Base-by-base conservation (phyloP, 2,797 vertebrate species). In the Hippocampus kuda region DNA sequence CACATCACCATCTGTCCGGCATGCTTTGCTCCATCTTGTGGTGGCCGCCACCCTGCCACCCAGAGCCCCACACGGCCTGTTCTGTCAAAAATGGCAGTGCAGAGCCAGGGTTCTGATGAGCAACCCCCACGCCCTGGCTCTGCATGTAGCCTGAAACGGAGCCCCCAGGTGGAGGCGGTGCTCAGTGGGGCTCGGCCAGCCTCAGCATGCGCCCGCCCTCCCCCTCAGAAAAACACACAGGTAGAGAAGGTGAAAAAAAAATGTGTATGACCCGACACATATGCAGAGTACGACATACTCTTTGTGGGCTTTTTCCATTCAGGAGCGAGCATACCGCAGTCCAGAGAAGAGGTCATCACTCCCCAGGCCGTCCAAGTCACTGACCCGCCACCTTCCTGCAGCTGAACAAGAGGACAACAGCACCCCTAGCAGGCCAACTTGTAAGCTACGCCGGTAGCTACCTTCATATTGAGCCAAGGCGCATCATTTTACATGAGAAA, bases 321-420 rank as follows among this genome's bases (percentile, higher is more conserved):
- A 97, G 95, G 95, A 95, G 91, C 89, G 94, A 78, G 70, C 92
- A 1, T 91, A 86, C 84, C 94, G 91, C 86, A 97, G 94, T 79
- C 95, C 95, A 0, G 95, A 97, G 86, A 97, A 97, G 81, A 94
- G 94, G 70, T 96, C 94, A 3, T 94, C 94, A 68, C 90, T 97
- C 42, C 95, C 95, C 0, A 91, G 94, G 88, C 95, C 95, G 12
- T 95, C 94, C 68, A 95, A 94, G 9, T 95, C 95, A 70, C 91
- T 95, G 76, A 94, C 94, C 24, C 93, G 95, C 74, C 90, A 94
- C 78, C 93, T 92, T 20, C 93, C 93, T 71, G 91, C 93, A 62
- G 84, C 90, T 62, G 94, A 96, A 72, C 91, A 94, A 68, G 94
- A 96, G 3, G 94, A 95, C 77, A 90, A 95, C 77, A 90, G 92